These are phyloP conservation scores for Isichthys henryi DNA, from an alignment of 2,113 vertebrate genomes.

Conservation along the genomic window DNA sequence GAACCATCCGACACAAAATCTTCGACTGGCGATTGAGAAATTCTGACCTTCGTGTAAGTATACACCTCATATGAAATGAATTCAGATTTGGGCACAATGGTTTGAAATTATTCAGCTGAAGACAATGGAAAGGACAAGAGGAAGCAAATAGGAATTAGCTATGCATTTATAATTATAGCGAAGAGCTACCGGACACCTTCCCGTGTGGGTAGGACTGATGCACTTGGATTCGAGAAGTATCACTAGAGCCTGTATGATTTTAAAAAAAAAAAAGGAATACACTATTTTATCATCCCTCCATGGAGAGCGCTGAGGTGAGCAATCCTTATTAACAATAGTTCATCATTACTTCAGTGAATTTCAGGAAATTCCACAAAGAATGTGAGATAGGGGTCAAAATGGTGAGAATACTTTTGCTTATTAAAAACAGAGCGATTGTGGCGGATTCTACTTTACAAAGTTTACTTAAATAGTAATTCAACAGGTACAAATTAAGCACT, in stretches of 20 bases:
- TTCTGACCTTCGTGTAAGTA: neutral
- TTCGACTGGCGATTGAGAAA: neutral
- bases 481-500: neutral
- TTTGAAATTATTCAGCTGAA: neutral
- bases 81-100: neutral
- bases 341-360: neutral
- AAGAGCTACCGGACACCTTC: too few relatives aligned
- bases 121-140: neutral
- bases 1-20: neutral
- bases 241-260: neutral
- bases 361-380: neutral
- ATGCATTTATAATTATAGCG: neutral
- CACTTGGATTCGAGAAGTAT: neutral
- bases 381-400: neutral
- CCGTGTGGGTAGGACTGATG: neutral
- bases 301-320: neutral
- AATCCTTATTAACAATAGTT: neutral
- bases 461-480: neutral
- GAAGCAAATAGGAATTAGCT: neutral
- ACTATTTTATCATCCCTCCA: neutral
- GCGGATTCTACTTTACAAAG: neutral
- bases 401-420: neutral
- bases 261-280: neutral
- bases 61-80: neutral
- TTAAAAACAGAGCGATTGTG: neutral